Base-by-base conservation (phyloP, 1,140 invertebrate species). In the Dendroctonus ponderosae region DNA sequence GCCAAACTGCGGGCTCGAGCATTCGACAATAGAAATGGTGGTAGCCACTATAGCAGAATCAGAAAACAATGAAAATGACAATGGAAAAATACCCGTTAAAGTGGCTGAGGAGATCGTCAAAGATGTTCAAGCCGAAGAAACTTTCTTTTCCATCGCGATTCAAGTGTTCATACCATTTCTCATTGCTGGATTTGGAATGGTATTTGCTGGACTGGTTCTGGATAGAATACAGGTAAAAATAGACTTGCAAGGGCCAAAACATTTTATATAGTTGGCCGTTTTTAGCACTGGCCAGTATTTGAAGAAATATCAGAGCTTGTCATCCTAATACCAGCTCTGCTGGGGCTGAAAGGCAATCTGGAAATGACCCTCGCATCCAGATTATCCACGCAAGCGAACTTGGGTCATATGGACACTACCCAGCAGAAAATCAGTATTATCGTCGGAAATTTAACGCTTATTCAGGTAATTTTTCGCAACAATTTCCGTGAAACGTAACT, bases 331-430 rank as follows among this genome's bases (percentile, higher is more conserved):
- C 95, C 96, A 54, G 92, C 95, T 6, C 81, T 99, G 12, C 81
- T 98, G 43, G 96, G 96, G 4, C 81, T 99, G 5, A 98, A 99
- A 81, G 96, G 95, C 37, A 98, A 98, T 80, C 80, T 98, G 66
- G 96, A 98, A 82, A 99, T 98, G 96, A 98, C 96, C 3, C 81
- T 99, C 61, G 95, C 96, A 0, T 95, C 94, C 2, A 82, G 96
- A 43, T 82, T 99, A 0, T 97, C 94, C 6, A 97, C 94, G 0
- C 90, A 94, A 72, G 89, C 91, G 2, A 93, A 94, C 79, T 79
- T 93, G 62, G 91, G 92, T 12, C 86, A 90, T 70, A 84, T 94
- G 77, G 89, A 91, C 69, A 84, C 81, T 4, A 75, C 72, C 3
- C 85, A 84, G 49, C 84, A 88, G 70, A 83, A 90, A 71, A 85